Conservation (phyloP, 2,888 invertebrate species). For the Choreutis nemorana region DNA sequence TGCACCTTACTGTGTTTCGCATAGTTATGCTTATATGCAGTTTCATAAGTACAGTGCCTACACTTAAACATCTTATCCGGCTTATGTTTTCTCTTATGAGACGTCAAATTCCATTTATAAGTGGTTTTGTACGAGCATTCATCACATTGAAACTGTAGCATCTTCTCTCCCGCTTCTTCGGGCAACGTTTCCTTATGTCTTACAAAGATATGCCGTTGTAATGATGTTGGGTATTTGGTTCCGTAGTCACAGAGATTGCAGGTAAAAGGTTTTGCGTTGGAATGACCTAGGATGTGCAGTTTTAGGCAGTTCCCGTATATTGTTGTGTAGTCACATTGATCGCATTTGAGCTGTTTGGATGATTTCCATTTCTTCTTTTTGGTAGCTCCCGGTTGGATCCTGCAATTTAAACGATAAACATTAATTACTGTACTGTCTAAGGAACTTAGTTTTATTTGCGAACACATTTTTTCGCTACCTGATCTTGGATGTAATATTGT, state of each 20-base stretch:
- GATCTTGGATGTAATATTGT: no score
- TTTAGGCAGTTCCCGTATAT: slow-evolving; percentile 28
- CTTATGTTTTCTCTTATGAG: slow-evolving; percentile 28
- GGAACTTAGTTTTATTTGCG: no score
- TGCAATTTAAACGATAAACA: no score
- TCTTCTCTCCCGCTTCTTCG: slow-evolving; percentile 5
- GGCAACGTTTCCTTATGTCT: slow-evolving; percentile 17
- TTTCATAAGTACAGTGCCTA: slow-evolving; percentile 17
- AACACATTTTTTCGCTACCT: no score
- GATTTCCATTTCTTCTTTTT: slow-evolving; percentile 6
- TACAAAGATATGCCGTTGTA: slow-evolving; percentile 26
- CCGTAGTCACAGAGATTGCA: slow-evolving; percentile 28
- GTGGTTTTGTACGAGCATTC: slow-evolving; percentile 20
- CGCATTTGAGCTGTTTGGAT: slow-evolving; percentile 19
- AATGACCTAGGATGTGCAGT: slow-evolving; percentile 25
- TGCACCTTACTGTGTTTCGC: slow-evolving; percentile 24
- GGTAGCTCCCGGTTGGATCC: not conserved
- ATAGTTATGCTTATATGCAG: slow-evolving; percentile 23
- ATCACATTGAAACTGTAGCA: slow-evolving; percentile 13
- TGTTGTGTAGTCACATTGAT: slow-evolving; percentile 29
- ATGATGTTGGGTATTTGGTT: slow-evolving; percentile 27
- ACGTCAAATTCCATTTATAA: slow-evolving; percentile 17
- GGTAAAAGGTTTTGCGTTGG: slow-evolving; percentile 18
- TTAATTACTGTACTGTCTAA: no score
- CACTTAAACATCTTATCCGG: slow-evolving; percentile 24